Evolutionary conservation across 2,888 invertebrate genomes (phyloP).

Genomic region (Ypsolopha sequella): DNA sequence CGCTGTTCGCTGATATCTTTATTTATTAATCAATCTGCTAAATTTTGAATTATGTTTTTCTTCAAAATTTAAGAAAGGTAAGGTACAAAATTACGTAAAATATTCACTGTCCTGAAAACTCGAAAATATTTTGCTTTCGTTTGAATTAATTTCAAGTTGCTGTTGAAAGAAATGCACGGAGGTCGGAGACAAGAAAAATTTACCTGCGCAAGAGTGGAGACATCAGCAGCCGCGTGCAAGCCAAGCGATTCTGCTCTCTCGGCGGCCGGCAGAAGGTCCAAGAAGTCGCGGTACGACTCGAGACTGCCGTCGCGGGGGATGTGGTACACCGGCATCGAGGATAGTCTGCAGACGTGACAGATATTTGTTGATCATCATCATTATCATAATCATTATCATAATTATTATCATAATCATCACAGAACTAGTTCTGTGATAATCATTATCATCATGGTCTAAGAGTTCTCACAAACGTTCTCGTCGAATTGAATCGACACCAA

Average conservation of each 20-base stretch:
- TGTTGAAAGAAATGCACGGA: neutral
- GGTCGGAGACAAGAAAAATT: conserved; percentile 14
- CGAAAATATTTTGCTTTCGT: too few species aligned
- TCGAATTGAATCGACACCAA: too few species aligned
- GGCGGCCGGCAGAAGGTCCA: conserved; percentile 79
- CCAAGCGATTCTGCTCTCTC: conserved; percentile 92
- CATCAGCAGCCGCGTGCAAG: conserved; percentile 92
- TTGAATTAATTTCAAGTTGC: neutral
- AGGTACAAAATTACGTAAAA: too few species aligned
- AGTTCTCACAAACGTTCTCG: too few species aligned
- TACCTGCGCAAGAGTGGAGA: conserved; percentile 86
- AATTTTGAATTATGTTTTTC: too few species aligned
- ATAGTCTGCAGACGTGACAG: conserved; percentile 65
- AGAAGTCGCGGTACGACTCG: conserved; percentile 84
- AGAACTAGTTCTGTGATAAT: too few species aligned
- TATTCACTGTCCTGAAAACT: too few species aligned
- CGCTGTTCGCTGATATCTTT: too few species aligned
- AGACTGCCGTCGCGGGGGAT: conserved; percentile 87
- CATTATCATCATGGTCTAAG: too few species aligned
- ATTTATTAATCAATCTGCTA: too few species aligned
- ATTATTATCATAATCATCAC: neutral
- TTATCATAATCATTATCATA: neutral
- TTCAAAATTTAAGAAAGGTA: too few species aligned
- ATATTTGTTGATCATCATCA: neutral
- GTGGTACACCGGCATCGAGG: conserved; percentile 81